These are phyloP conservation scores for Myiozetetes cayanensis DNA, from an alignment of 2,113 vertebrate genomes.

Conservation along the genomic window DNA sequence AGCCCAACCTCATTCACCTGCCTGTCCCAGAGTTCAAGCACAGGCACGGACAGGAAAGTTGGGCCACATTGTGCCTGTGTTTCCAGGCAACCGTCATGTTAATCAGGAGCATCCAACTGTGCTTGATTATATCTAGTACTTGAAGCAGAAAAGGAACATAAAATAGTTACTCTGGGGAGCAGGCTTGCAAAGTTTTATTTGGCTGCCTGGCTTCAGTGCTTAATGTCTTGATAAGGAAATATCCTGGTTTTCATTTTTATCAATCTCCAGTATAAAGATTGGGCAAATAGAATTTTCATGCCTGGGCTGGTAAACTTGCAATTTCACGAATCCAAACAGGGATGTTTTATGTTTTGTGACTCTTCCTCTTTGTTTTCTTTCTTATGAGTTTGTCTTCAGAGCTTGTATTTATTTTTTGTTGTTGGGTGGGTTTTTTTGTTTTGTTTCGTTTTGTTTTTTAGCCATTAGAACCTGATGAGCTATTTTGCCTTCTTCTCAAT, in stretches of 20 bases:
- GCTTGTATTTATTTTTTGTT: not conserved
- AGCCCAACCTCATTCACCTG: not conserved
- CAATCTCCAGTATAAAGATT: not conserved
- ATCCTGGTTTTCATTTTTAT: not conserved
- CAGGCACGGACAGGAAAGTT: not conserved
- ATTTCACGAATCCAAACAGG: not conserved
- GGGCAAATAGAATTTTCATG: not conserved
- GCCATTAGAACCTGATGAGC: not conserved
- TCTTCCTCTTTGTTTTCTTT: not conserved
- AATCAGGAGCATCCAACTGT: slow-evolving; percentile 49
- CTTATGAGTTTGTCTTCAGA: not conserved
- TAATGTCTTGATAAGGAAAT: not conserved
- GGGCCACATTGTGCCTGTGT: not conserved
- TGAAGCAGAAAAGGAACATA: slow-evolving; percentile 47
- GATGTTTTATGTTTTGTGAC: not conserved
- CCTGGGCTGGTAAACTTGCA: not conserved
- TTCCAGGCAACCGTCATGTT: slow-evolving; percentile 37
- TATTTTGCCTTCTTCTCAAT: not conserved
- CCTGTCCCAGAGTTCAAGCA: not conserved
- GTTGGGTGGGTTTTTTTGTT: too few relatives aligned
- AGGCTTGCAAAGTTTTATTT: slow-evolving; percentile 28
- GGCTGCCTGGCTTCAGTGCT: not conserved
- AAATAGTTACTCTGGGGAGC: not conserved
- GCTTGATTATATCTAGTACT: slow-evolving; percentile 44
- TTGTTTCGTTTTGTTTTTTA: not conserved